Evolutionary conservation across 2,113 vertebrate species (phyloP), one percentile per base, ranked within the genome.

Genomic region (Narcine bancroftii): DNA sequence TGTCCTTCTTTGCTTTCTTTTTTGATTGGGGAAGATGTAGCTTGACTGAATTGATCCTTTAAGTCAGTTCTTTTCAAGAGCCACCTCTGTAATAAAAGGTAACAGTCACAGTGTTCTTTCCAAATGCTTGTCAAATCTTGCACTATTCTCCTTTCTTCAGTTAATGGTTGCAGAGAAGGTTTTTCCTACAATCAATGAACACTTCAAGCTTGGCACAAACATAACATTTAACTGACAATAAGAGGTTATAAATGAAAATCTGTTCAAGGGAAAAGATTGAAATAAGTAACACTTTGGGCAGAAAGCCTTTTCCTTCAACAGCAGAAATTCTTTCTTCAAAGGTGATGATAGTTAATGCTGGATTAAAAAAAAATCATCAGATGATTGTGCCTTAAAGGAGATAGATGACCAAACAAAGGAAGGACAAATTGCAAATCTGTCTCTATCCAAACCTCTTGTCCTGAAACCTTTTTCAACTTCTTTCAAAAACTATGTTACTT

Each of bases 111-210:
- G 76, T 60, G 33, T 87, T 60, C 81, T 33, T 87, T 87, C 60
- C 53, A 87, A 6, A 33, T 87, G n/a, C 33, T 85, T 85, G 33
- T 87, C 53, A 36, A 63, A 87, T 87, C 53, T 87, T 87, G 17
- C 33, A 60, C 33, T 60, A 6, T 87, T 85, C 81, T 60, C 33
- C 33, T 60, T 60, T 63, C 33, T 36, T 87, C 36, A 36, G n/a
- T 19, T 29, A 29, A 26, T 47, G 33, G 56, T 60, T 60, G 36
- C 24, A n/a, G 53, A 60, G 13, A 29, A 56, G 47, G 13, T 26
- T 33, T 56, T 85, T 56, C 50, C 47, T n/a, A 85, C 50, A 85
- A 56, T 56, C 50, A n/a, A 85, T 85, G 33, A 53, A 87, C 56
- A 39, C 5, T 87, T 87, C 15, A 63, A 36, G 36, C 53, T 21